Evolutionary conservation across 1,140 invertebrate genomes (phyloP).

Genomic region (Cyclina sinensis): DNA sequence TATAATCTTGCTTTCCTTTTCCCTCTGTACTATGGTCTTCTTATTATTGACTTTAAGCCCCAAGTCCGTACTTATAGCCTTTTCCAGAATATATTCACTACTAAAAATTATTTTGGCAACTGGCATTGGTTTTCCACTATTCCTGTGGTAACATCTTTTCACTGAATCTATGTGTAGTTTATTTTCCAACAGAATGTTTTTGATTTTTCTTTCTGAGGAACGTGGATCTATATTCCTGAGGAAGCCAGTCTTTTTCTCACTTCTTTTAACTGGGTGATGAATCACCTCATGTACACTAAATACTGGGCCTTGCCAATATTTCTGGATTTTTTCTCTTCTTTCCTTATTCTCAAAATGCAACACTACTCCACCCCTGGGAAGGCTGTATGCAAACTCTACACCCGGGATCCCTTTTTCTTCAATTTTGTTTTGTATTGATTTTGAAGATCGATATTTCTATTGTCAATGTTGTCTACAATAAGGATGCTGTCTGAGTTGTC

Average conservation of each 20-base stretch:
- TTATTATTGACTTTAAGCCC: not conserved
- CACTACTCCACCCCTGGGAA: too few relatives aligned
- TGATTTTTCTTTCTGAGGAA: constrained; percentile 2
- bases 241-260: not conserved
- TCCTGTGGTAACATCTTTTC: constrained; percentile 19
- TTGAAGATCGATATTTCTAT: too few relatives aligned
- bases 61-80: not conserved
- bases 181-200: not conserved
- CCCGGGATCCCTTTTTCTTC: too few relatives aligned
- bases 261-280: too few relatives aligned
- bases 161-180: not conserved
- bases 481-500: too few relatives aligned
- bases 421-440: too few relatives aligned
- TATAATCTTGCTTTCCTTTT: not conserved
- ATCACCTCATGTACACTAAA: too few relatives aligned
- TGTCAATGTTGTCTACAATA: too few relatives aligned
- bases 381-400: too few relatives aligned
- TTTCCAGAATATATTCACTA: not conserved
- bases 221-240: constrained; percentile 21
- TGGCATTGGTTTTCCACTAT: constrained; percentile 41
- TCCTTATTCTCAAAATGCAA: too few relatives aligned
- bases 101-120: not conserved
- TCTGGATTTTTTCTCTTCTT: too few relatives aligned
- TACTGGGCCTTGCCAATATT: too few relatives aligned
- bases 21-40: not conserved